A percentile compares a stretch with the other conserved stretches of the same genome.
These are phyloP conservation scores for Cerastis leucographa DNA, from an alignment of 2,888 invertebrate genomes.

Conservation along the genomic window DNA sequence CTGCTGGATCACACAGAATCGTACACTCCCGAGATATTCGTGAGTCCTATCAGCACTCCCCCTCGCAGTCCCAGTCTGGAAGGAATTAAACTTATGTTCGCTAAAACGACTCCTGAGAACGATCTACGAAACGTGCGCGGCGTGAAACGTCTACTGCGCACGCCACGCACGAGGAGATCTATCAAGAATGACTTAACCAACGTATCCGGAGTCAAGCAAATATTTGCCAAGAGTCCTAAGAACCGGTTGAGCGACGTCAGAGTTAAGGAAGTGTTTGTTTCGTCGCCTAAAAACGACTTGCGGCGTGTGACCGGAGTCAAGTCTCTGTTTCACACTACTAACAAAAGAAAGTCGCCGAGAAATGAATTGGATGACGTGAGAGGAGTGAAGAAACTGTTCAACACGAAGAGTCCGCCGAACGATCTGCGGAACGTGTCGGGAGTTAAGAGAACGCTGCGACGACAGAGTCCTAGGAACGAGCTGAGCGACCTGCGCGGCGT, in stretches of 20 bases:
- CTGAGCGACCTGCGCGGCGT: conserved; percentile 81
- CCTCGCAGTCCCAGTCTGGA: conserved; percentile 73
- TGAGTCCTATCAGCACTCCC: conserved; percentile 81
- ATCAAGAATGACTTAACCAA: conserved; percentile 82
- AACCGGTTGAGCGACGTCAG: conserved; percentile 76
- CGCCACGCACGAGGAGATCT: conserved; percentile 77
- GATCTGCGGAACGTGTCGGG: conserved; percentile 83
- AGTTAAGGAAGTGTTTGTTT: conserved; percentile 80
- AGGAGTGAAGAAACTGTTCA: conserved; percentile 81
- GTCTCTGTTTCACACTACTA: conserved; percentile 66
- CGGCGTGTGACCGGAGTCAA: conserved; percentile 77
- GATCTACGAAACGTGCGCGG: conserved; percentile 77
- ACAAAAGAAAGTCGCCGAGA: conserved; percentile 72
- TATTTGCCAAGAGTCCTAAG: conserved; percentile 79
- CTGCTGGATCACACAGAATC: conserved; percentile 70
- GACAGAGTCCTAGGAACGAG: conserved; percentile 78
- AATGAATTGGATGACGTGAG: conserved; percentile 82
- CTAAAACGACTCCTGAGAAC: conserved; percentile 74
- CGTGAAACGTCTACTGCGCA: conserved; percentile 72
- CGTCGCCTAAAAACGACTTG: conserved; percentile 71
- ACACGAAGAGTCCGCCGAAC: conserved; percentile 73
- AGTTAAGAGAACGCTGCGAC: conserved; percentile 74
- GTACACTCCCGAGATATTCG: conserved; percentile 80
- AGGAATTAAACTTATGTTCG: conserved; percentile 78
- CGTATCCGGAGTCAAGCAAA: conserved; percentile 81